Base-by-base conservation (phyloP, 2,888 invertebrate genomes). In the Eupithecia inturbata region DNA sequence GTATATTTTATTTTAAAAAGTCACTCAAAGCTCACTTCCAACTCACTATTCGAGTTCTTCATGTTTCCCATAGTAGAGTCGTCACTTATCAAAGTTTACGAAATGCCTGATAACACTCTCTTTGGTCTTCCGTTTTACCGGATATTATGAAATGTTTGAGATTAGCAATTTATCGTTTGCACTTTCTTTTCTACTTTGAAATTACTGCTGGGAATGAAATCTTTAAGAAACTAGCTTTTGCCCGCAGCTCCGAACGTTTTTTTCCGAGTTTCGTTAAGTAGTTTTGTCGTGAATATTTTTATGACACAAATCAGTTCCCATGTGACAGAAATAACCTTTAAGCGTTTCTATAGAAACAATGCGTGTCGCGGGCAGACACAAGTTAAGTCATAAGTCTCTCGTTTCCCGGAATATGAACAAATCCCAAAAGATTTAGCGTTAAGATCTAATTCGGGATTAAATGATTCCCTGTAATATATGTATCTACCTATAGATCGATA, bases 11-110 rank as follows among this genome's bases (percentile, higher is more conserved):
- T 3, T 12, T 26, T 12, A 10, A 10, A 22, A 53, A 12, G 22
- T 22, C 53, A 53, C 28, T 60, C 60, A 31, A 62, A 31, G 1
- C 41, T 62, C 62, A 45, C 5, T 5, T 39, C 19, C 22, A 26
- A 36, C 66, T 73, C 70, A 36, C 66, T 22, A 53, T 53, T 68
- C 22, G n/a, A 33, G 12, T 22, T 6, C 16, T 16, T 3, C 0
- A 49, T 6, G 41, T n/a, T 33, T 22, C 53, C 45, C 16, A 26
- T 79, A 72, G 77, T 80, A 80, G 73, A 69, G 77, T 75, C 71
- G 39, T 22, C 41, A 76, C 77, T 81, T 83, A 84, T 6, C 84
- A 79, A 19, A 72, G 72, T 82, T 84, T 82, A 79, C 79, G 83
- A 81, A 81, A 77, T 80, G 67, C 9, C 36, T 78, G 83, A 83